These are phyloP conservation scores for Tiaroga cobitis DNA, from an alignment of 2,797 vertebrate genomes.

Conservation along the genomic window DNA sequence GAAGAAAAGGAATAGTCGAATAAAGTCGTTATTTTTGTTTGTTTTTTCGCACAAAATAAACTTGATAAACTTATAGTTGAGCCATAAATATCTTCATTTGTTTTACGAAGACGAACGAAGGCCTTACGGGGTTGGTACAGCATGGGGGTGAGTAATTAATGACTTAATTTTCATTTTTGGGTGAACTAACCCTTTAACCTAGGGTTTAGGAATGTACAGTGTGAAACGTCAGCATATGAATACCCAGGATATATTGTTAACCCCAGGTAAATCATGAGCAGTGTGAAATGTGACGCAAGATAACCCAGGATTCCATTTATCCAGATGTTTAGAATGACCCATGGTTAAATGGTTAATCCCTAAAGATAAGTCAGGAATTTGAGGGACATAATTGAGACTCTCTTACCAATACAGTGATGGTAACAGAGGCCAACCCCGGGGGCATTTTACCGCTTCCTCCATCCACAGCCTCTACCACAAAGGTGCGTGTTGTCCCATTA, in stretches of 20 bases:
- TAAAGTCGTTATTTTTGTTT: too few species aligned
- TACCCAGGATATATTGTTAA: not conserved
- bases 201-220: not conserved
- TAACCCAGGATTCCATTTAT: not conserved
- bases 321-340: not conserved
- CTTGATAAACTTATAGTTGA: too few species aligned
- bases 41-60: too few species aligned
- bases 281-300: not conserved
- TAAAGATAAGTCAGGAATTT: not conserved
- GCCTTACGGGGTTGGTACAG: too few species aligned
- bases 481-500: conserved; percentile 81
- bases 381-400: not conserved
- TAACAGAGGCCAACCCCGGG: conserved; percentile 89
- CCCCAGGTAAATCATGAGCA: not conserved
- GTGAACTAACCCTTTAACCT: too few species aligned
- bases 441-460: conserved; percentile 86
- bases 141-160: too few species aligned
- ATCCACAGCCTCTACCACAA: conserved; percentile 90
- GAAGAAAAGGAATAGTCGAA: too few species aligned
- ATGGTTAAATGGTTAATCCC: not conserved
- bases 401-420: conserved; percentile 88
- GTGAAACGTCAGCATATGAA: not conserved
- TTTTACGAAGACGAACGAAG: too few species aligned
- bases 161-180: too few species aligned
- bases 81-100: too few species aligned